These are phyloP conservation scores for Hetaerina americana DNA, from an alignment of 1,140 invertebrate species.

Conservation along the genomic window DNA sequence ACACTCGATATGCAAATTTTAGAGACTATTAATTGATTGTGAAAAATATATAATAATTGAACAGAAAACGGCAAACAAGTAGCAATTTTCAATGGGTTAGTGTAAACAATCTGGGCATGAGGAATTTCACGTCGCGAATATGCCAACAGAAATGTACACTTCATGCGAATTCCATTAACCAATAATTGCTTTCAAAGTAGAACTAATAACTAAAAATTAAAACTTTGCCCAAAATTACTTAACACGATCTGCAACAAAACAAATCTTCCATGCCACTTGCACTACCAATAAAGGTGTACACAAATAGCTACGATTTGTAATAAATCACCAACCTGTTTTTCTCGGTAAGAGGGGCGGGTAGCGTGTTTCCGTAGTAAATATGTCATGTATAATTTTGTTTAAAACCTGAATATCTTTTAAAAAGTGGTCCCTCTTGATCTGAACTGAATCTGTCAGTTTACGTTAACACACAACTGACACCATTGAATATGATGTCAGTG, in stretches of 20 bases:
- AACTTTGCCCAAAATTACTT: too few relatives aligned
- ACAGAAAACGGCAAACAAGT: too few relatives aligned
- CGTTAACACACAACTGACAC: not conserved
- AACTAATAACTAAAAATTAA: too few relatives aligned
- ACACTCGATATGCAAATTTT: too few relatives aligned
- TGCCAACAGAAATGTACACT: too few relatives aligned
- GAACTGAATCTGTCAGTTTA: not conserved
- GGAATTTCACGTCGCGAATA: too few relatives aligned
- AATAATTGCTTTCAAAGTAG: too few relatives aligned
- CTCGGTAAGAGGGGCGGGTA: not conserved
- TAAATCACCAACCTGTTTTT: not conserved
- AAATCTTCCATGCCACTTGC: not conserved
- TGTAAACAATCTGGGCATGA: too few relatives aligned
- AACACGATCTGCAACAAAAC: not conserved
- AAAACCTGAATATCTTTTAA: not conserved
- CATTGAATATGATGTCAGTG: not conserved
- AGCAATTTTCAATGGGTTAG: too few relatives aligned
- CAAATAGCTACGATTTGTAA: not conserved
- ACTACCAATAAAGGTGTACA: not conserved
- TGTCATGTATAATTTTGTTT: not conserved
- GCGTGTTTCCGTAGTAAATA: not conserved
- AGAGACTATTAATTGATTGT: too few relatives aligned
- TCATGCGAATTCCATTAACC: too few relatives aligned
- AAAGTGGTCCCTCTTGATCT: not conserved
- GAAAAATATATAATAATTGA: too few relatives aligned